Base-by-base conservation (phyloP, 2,113 vertebrate species). In the Vulpes ferrilata region DNA sequence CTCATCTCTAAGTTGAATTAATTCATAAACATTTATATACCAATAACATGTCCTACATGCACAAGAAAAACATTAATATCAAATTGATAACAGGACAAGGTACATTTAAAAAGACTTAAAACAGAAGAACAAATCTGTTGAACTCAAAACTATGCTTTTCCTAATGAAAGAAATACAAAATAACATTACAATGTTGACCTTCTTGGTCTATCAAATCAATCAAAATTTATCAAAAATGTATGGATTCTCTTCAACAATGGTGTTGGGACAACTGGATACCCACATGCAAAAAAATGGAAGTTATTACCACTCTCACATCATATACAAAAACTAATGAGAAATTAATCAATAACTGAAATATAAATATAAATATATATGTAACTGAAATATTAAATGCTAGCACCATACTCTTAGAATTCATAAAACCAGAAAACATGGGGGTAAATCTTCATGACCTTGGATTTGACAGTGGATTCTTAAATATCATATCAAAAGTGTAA, bases 161-260 rank as follows among this genome's bases (percentile, higher is more conserved):
- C 71, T 97, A 10, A 93, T 19, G 81, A 90, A 85, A 85, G 51
- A 71, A 79, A 83, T 38, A 81, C 9, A 96, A 96, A 93, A 88
- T 60, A 74, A 81, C 96, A 91, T 67, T 27, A 69, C 9, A 96
- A 67, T 27, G 79, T 88, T 51, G 65, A 86, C 12, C 5, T 32
- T 27, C 59, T 88, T 65, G 43, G 20, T 22, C 30, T 85, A 71
- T 62, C 20, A 57, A 82, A 85, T 94, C 32, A 90, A 84, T 88
- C 27, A 90, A 93, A 22, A 85, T 88, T 93, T 80, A 88, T 57
- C 3, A 59, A 88, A 93, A 88, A 74, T 30, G n/a, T 53, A 91
- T 82, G 51, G 19, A 62, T 19, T 80, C 35, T 82, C 76, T 80
- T 86, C 88, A 83, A 76, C 17, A 83, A 38, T 81, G 25, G 59